Evolutionary conservation across 2,888 invertebrate genomes (phyloP), one percentile per base, ranked within the genome.

Genomic region (Pollenia amentaria): DNA sequence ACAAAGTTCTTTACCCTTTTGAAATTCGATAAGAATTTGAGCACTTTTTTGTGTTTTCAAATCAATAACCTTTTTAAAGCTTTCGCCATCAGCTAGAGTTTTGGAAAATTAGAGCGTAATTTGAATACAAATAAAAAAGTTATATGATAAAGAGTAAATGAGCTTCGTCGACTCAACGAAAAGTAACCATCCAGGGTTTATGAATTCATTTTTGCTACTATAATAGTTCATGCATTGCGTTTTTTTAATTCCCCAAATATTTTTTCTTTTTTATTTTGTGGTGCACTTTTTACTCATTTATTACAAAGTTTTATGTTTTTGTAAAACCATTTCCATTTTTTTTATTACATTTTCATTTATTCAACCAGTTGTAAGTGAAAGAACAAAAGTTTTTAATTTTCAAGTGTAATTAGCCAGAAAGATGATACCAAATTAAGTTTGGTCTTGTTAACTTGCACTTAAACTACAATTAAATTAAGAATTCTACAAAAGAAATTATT

Each of bases 351-450:
- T 62, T 73, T 53, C 38, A 11, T 78, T 85, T 64, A 55, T 51
- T 67, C 51, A n/a, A 11, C 11, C 29, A 86, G 60, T 46, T 84
- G 72, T 42, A 76, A 40, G 44, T 11, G 12, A 29, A 46, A 70
- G 11, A 62, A 67, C 38, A 53, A 76, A 87, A 87, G 60, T 81
- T 87, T 84, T 87, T 87, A 84, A 87, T 87, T 85, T 88, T 86
- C 73, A 87, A 88, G 88, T 88, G 89, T 88, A 89, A 89, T 89
- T 89, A 89, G 87, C 88, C 88, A 87, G 88, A 89, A 89, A 88
- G 86, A 88, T 88, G 84, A 78, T 81, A 79, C 85, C 29, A 84
- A 84, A 87, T 81, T 84, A 84, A 81, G 72, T 73, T 85, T 53
- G 69, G 80, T 87, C 77, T 75, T 84, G 60, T 77, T 73, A 84